Percentiles rank a stretch among this genome's conserved stretches.
Evolutionary conservation across 2,797 vertebrate genomes (phyloP).

Genomic region (Lindbergichthys nudifrons): DNA sequence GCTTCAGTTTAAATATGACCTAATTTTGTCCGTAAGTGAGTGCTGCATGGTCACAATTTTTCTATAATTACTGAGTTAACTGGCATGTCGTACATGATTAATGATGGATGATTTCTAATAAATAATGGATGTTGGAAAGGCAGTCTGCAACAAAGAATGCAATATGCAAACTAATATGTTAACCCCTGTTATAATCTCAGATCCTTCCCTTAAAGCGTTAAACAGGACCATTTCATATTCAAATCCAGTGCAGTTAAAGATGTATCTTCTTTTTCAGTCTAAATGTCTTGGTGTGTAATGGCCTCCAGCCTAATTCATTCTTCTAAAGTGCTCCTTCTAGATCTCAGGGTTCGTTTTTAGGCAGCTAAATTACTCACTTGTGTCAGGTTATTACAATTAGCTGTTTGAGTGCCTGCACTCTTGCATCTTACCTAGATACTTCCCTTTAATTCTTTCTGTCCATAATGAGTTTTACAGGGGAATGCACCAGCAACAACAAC

Average conservation of each 20-base stretch:
- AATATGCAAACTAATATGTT: conserved; percentile 60
- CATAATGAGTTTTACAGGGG: conserved; percentile 78
- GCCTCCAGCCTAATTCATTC: conserved; percentile 74
- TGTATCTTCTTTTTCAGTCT: conserved; percentile 64
- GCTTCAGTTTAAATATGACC: conserved; percentile 72
- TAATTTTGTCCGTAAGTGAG: conserved; percentile 64
- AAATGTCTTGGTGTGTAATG: conserved; percentile 67
- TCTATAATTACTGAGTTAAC: conserved; percentile 79
- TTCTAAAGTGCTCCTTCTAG: conserved; percentile 73
- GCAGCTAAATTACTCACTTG: conserved; percentile 81
- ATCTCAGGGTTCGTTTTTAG: conserved; percentile 75
- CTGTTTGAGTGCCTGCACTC: conserved; percentile 71
- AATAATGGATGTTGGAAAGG: conserved; percentile 65
- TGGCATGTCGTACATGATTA: conserved; percentile 73
- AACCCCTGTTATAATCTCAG: conserved; percentile 51
- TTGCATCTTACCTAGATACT: conserved; percentile 71
- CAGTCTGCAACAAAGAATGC: conserved; percentile 53
- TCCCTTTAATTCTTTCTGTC: conserved; percentile 67
- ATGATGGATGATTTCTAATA: conserved; percentile 76
- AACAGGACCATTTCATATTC: conserved; percentile 67
- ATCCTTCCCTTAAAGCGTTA: conserved; percentile 50
- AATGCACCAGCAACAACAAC: conserved; percentile 60
- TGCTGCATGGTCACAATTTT: conserved; percentile 66
- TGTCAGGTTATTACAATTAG: conserved; percentile 86
- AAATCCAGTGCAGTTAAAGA: conserved; percentile 63